Evolutionary conservation across 2,113 vertebrate species (phyloP).

Genomic region (Bostrychus sinensis): DNA sequence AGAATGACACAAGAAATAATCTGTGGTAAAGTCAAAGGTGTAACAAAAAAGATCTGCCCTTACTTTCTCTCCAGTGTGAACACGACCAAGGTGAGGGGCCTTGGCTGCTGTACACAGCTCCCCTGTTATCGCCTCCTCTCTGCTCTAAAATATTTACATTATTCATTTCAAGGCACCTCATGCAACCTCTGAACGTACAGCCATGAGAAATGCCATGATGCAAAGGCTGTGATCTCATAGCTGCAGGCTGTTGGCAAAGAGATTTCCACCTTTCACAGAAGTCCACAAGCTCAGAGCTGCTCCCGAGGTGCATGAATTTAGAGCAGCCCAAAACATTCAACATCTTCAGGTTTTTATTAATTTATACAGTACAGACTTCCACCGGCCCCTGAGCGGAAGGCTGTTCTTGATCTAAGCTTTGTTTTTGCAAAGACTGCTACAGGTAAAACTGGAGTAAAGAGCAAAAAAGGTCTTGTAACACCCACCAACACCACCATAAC

Average conservation of each 20-base stretch:
- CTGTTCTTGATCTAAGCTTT: constrained; percentile 23
- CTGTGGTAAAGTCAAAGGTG: no score
- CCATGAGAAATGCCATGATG: constrained; percentile 24
- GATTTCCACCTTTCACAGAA: constrained; percentile 30
- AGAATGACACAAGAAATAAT: no score
- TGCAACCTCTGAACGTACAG: constrained; percentile 21
- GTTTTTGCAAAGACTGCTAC: constrained; percentile 18
- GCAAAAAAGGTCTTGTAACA: no score
- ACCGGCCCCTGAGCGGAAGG: constrained; percentile 6
- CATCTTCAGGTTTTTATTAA: constrained; percentile 21
- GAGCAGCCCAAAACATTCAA: constrained; percentile 26
- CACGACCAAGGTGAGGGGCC: background rate
- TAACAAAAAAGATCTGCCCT: background rate
- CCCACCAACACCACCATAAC: no score
- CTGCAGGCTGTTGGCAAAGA: constrained; percentile 54
- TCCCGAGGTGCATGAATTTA: constrained; percentile 35
- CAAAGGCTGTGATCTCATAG: constrained; percentile 42
- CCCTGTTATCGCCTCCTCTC: background rate
- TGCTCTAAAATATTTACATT: constrained; percentile 10
- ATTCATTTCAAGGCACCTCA: constrained; percentile 27
- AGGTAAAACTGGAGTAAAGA: constrained; percentile 3
- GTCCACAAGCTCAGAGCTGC: constrained; percentile 25
- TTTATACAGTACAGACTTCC: constrained; percentile 9
- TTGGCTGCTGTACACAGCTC: background rate
- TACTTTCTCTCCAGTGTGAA: background rate